Base-by-base conservation (phyloP, 2,113 vertebrate species). In the Cariama cristata region DNA sequence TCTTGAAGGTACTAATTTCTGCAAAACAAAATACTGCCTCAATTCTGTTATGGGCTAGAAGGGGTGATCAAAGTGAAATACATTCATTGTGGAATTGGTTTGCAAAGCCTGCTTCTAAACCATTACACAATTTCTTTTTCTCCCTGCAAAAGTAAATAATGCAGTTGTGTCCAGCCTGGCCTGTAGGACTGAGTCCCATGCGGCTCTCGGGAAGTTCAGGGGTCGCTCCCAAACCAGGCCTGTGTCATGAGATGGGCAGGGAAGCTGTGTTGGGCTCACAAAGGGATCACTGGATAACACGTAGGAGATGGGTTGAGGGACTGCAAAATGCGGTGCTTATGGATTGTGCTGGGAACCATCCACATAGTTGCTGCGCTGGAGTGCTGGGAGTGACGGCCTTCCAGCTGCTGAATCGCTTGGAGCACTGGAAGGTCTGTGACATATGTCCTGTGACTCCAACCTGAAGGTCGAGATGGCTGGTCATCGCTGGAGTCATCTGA, bases 1-100 rank as follows among this genome's bases (percentile, higher is more conserved):
- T 97, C 97, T 97, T 93, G 95, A 89, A 96, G 93, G 95, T 97
- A 95, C 96, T 97, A 87, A 95, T 97, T 97, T 97, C 79, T 89
- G 75, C 95, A 82, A 96, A 96, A 95, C 95, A 97, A 98, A 97
- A 95, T 97, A 90, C 85, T 95, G 91, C 95, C 93, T 96, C 89
- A 72, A 44, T 96, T 97, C 92, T 97, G 81, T 96, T 97, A 73
- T 6, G 59, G 91, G 94, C 90, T 95, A 64, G 94, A 88, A 88
- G 80, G 60, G 72, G 77, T 93, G 93, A 96, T 96, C 96, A 97
- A 95, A 97, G 85, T 96, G 94, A 97, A 95, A 96, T 95, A 94
- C 92, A 90, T 93, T 93, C 91, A 92, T 94, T 96, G 93, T 81
- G 92, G 93, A 95, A 96, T 83, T 96, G 86, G 94, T 94, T 96